Evolutionary conservation across 2,888 invertebrate genomes (phyloP).

Genomic region (Drosophila eohydei): DNA sequence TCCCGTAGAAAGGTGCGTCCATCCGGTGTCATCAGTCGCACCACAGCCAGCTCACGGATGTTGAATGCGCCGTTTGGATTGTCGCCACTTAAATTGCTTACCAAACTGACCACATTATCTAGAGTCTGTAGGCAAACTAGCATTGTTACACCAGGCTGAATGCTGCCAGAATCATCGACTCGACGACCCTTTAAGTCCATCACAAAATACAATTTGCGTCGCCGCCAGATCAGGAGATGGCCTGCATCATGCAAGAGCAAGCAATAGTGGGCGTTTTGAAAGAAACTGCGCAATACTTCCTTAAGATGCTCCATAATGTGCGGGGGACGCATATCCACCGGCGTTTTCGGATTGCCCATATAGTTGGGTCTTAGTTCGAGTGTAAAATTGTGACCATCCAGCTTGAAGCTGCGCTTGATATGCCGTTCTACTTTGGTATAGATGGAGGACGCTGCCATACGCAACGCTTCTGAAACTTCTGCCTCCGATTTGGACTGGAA

Average conservation of each 20-base stretch:
- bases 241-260: slow-evolving; percentile 63
- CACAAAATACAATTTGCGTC: slow-evolving; percentile 72
- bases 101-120: slow-evolving; percentile 72
- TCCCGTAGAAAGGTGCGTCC: slow-evolving; percentile 66
- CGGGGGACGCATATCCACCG: slow-evolving; percentile 8
- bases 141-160: slow-evolving; percentile 64
- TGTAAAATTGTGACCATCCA: slow-evolving; percentile 76
- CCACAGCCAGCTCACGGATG: slow-evolving; percentile 76
- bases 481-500: slow-evolving; percentile 33
- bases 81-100: slow-evolving; percentile 63
- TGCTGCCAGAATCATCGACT: slow-evolving; percentile 44
- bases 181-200: slow-evolving; percentile 78
- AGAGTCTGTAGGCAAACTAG: slow-evolving; percentile 72
- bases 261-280: slow-evolving; percentile 71
- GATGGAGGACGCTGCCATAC: slow-evolving; percentile 19
- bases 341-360: slow-evolving; percentile 8
- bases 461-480: slow-evolving; percentile 11
- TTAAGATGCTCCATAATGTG: slow-evolving; percentile 52
- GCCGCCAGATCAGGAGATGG: slow-evolving; percentile 81
- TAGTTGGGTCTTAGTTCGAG: slow-evolving; percentile 62
- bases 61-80: slow-evolving; percentile 54
- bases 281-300: slow-evolving; percentile 64
- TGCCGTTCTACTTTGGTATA: slow-evolving; percentile 55
- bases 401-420: slow-evolving; percentile 70
- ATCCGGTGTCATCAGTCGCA: slow-evolving; percentile 73